Base-by-base conservation (phyloP, 2,888 invertebrate genomes). In the Blastobasis lacticolella region DNA sequence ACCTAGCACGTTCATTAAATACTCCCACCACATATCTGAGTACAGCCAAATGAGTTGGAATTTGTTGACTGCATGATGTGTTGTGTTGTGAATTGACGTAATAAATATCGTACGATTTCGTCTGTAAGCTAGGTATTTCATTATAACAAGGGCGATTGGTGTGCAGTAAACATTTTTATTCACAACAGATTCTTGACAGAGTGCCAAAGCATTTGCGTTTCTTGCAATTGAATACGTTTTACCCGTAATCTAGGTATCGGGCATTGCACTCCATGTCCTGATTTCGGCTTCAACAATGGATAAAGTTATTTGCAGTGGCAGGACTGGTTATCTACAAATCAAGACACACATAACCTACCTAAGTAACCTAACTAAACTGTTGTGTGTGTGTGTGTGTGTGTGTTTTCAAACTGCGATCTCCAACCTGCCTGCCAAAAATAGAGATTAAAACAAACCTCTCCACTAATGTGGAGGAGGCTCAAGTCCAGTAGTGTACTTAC, bases 191-290 rank as follows among this genome's bases (percentile, higher is more conserved):
- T 60, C 60, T 70, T 70, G 70, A 58, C 56, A 52, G 48, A 51
- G 43, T 67, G 66, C 70, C 69, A 71, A 67, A 52, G 54, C 49
- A 50, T 50, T 55, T 61, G 56, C 49, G 53, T 51, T 54, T 61
- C 57, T 59, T 55, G 58, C 60, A 61, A 52, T 54, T 60, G 61
- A 59, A 58, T 49, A 43, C 23, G 45, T 9, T 3, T 50, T 54
- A 52, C 23, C 23, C 23, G 58, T 59, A 58, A 61, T 61, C 60
- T 71, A 71, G 41, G 41, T 57, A 58, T 75, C 73, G 73, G 72
- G 53, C 75, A 67, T 71, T 70, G 78, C 71, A 71, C 78, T 62
- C 64, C 46, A 62, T 69, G 55, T 65, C 73, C 60, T 71, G 73
- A 72, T 75, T 57, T 56, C 59, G 62, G 60, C 58, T 59, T 57